Percentiles rank a stretch among this genome's conserved stretches.
Conservation (phyloP, 2,113 vertebrate species). For the Phrynosoma blainvillii region DNA sequence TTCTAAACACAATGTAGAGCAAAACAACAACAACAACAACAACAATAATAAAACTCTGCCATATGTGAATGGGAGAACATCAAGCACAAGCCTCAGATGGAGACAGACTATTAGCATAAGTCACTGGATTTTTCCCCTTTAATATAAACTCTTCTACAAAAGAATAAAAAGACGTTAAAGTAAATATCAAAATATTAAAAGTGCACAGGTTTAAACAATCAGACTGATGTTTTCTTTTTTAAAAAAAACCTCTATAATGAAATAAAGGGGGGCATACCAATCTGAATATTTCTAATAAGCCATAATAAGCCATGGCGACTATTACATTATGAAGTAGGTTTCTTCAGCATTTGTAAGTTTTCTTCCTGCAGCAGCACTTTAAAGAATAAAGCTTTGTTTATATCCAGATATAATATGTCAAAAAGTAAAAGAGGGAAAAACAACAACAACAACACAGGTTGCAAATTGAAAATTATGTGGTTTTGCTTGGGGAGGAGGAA, state of each 20-base stretch:
- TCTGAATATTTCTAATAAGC: constrained; percentile 60
- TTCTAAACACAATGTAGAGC: constrained; percentile 61
- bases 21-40: constrained; percentile 54
- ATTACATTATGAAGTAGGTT: constrained; percentile 65
- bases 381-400: constrained; percentile 73
- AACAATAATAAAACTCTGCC: constrained; percentile 65
- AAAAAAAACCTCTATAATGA: constrained; percentile 65
- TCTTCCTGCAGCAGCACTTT: constrained; percentile 82
- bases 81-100: constrained; percentile 60
- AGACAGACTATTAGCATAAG: constrained; percentile 75
- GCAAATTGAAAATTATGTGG: constrained; percentile 56
- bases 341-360: constrained; percentile 82
- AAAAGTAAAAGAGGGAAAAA: constrained; percentile 15
- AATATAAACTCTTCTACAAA: constrained; percentile 79
- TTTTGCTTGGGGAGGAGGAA: constrained; percentile 53
- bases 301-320: constrained; percentile 57
- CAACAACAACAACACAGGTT: constrained; percentile 62
- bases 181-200: constrained; percentile 89
- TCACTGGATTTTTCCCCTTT: constrained; percentile 66
- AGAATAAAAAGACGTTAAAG: constrained; percentile 80
- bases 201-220: constrained; percentile 88
- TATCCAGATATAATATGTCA: constrained; percentile 66
- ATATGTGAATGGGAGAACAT: constrained; percentile 65
- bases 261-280: constrained; percentile 54
- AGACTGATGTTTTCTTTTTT: constrained; percentile 41